Evolutionary conservation across 2,797 vertebrate species (phyloP).

Genomic region (Caiman crocodilus): DNA sequence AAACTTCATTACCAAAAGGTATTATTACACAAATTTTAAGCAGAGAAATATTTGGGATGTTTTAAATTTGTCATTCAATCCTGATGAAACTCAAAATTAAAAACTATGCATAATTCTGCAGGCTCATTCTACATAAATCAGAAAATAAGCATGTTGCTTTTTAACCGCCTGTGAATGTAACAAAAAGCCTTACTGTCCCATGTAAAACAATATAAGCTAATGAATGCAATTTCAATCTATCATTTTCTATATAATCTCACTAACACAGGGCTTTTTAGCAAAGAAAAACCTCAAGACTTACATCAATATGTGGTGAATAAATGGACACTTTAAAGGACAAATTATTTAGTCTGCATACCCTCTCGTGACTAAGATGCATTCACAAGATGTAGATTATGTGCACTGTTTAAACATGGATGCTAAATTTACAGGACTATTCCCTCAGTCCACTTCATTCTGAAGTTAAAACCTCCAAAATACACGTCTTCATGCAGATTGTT

Average conservation of each 20-base stretch:
- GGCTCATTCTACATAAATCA: slow-evolving; percentile 51
- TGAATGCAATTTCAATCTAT: slow-evolving; percentile 37
- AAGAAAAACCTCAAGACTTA: slow-evolving; percentile 64
- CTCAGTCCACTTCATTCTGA: not conserved
- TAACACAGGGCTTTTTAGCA: slow-evolving; percentile 43
- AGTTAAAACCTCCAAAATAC: slow-evolving; percentile 28
- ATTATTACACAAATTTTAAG: slow-evolving; percentile 24
- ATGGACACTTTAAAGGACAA: slow-evolving; percentile 40
- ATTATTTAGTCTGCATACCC: slow-evolving; percentile 23
- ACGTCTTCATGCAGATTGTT: not conserved
- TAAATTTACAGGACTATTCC: slow-evolving; percentile 35
- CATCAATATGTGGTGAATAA: slow-evolving; percentile 51
- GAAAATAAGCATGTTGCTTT: slow-evolving; percentile 37
- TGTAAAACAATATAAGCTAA: slow-evolving; percentile 35
- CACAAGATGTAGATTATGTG: slow-evolving; percentile 36
- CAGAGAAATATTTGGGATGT: slow-evolving; percentile 33
- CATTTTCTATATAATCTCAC: slow-evolving; percentile 52
- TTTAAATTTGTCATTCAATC: slow-evolving; percentile 41
- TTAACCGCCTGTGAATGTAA: slow-evolving; percentile 54
- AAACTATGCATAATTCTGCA: slow-evolving; percentile 40
- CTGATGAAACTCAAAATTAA: slow-evolving; percentile 30
- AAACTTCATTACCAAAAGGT: slow-evolving; percentile 13
- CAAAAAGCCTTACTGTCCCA: slow-evolving; percentile 36
- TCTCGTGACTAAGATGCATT: slow-evolving; percentile 4
- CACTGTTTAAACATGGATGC: slow-evolving; percentile 47